A percentile compares a stretch with the other conserved stretches of the same genome.
phyloP scores from a whole-genome alignment of 2,113 vertebrate species.

The Rutilus rutilus region DNA sequence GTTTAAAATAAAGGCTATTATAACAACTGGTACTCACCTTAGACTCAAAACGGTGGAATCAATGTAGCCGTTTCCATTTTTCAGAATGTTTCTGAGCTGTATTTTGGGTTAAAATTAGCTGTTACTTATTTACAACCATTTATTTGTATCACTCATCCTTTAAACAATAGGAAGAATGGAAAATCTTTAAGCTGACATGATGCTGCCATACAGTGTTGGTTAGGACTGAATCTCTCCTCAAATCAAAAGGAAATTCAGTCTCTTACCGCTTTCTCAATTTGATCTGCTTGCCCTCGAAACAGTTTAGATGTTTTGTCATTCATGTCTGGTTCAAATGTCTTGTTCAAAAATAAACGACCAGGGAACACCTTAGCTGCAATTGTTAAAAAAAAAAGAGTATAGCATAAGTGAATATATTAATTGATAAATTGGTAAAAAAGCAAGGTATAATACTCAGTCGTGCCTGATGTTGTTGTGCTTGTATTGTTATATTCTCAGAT shows the following conservation, averaged over 20 bases:
- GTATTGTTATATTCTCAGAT: not conserved
- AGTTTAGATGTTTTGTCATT: rapidly evolving
- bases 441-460: not conserved
- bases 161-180: not conserved
- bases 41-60: constrained; percentile 22
- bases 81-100: not conserved
- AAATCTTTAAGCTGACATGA: not conserved
- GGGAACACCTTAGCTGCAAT: constrained; percentile 42
- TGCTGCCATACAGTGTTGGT: not conserved
- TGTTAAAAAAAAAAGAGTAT: not conserved
- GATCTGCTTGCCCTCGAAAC: rapidly evolving
- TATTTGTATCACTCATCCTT: not conserved
- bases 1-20: not conserved
- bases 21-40: not conserved
- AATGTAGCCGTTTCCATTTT: rapidly evolving
- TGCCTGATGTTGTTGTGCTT: no score
- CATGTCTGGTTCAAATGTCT: rapidly evolving
- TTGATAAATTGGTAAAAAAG: not conserved
- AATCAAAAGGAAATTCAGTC: not conserved
- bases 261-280: not conserved
- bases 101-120: not conserved
- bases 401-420: not conserved
- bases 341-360: rapidly evolving
- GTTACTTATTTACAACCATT: not conserved
- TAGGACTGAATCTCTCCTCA: not conserved